Conservation (phyloP, 2,113 vertebrate species). For the Clupea harengus region DNA sequence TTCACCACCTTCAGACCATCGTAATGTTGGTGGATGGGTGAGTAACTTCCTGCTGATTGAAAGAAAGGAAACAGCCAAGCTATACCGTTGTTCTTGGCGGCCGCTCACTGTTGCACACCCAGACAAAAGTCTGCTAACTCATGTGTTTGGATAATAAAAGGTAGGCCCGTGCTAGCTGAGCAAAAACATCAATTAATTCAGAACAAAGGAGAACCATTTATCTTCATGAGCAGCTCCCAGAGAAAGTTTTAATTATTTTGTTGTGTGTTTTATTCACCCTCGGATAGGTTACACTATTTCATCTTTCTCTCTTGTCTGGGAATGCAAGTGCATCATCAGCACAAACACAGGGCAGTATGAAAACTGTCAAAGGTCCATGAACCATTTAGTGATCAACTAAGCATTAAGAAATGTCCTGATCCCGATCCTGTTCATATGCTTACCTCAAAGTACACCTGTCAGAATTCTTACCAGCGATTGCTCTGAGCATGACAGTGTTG, state of each 20-base stretch:
- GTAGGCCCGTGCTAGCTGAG: not conserved
- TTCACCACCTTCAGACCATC: not conserved
- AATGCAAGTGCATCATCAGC: not conserved
- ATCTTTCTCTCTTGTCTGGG: not conserved
- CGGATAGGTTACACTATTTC: not conserved
- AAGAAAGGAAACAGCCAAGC: not conserved
- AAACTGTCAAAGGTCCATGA: not conserved
- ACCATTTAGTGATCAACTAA: not conserved
- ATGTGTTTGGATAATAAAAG: constrained; percentile 14
- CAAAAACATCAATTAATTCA: constrained; percentile 14
- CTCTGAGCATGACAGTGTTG: not conserved
- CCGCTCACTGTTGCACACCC: not conserved
- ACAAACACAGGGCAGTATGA: not conserved
- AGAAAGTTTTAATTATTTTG: not conserved
- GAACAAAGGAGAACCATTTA: constrained; percentile 6
- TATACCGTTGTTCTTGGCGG: constrained; percentile 1
- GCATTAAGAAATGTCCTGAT: not conserved
- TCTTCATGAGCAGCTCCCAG: not conserved
- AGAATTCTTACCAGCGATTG: not conserved
- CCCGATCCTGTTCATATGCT: not conserved
- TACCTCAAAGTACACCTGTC: not conserved
- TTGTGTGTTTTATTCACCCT: not conserved
- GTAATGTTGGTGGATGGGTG: not conserved
- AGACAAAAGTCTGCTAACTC: constrained; percentile 10
- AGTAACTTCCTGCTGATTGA: not conserved